phyloP scores from a whole-genome alignment of 2,113 vertebrate species.

The Forbesichthys papilliferus region DNA sequence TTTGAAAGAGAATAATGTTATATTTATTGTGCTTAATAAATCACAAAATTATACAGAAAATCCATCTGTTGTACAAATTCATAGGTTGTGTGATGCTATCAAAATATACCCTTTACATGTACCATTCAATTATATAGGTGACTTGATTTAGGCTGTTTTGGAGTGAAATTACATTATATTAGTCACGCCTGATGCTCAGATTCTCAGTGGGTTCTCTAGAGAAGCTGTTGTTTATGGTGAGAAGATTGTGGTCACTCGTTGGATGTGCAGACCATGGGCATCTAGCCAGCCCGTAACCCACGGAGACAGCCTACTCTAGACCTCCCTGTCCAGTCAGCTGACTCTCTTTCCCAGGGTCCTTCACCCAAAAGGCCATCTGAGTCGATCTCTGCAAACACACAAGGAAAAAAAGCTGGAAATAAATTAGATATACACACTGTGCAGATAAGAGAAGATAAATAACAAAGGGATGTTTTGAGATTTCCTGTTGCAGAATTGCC shows the following conservation, averaged over 20 bases:
- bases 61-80: too few species aligned
- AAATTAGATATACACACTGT: slow-evolving; percentile 54
- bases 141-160: background rate
- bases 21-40: too few species aligned
- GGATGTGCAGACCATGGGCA: slow-evolving; percentile 53
- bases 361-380: slow-evolving; percentile 70
- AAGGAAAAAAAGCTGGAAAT: slow-evolving; percentile 55
- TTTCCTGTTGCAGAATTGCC: background rate
- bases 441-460: slow-evolving; percentile 29
- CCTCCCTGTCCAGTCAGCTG: slow-evolving; percentile 73
- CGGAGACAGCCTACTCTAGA: slow-evolving; percentile 52
- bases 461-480: slow-evolving; percentile 6
- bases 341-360: slow-evolving; percentile 73
- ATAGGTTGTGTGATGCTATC: too few species aligned
- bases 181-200: slow-evolving; percentile 17
- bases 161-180: background rate
- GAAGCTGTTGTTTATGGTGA: slow-evolving; percentile 53
- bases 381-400: slow-evolving; percentile 75
- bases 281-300: slow-evolving; percentile 60
- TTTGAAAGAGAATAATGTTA: background rate
- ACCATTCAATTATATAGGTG: background rate
- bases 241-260: slow-evolving; percentile 53
- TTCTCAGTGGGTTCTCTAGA: slow-evolving; percentile 39
- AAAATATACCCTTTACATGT: background rate
- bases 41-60: too few species aligned